Evolutionary conservation across 2,888 invertebrate species (phyloP), one percentile per base, ranked within the genome.

Genomic region (Lottia scabra): DNA sequence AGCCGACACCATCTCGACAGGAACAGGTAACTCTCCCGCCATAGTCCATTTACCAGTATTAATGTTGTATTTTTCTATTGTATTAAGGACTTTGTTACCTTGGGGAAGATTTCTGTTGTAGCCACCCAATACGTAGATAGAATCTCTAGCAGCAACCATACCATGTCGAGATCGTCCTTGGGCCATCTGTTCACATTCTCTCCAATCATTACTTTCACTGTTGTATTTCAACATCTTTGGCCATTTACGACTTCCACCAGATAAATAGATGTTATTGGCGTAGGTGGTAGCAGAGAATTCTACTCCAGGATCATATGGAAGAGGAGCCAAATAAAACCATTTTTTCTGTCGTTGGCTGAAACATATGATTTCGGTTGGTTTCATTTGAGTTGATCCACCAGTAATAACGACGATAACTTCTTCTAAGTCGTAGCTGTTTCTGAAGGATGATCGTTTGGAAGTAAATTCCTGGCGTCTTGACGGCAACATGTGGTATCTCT

Each of bases 81-180:
- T 70, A 48, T 75, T 73, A 10, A 81, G 69, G 19, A 80, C 77
- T 67, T 82, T 82, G 56, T 80, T 82, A 75, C 82, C 81, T 1
- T 81, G 83, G 0, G 84, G 84, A 15, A 80, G 78, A 26, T 80
- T 80, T 13, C 81, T 80, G 73, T 84, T 83, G 67, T 83, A 77
- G 10, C 84, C 84, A 12, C 84, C 84, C 27, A 85, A 73, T 2
- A 83, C 84, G 67, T 76, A 84, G 19, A 85, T 75, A n/a, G 79
- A 77, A 68, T 84, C 79, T 15, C 81, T 77, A 15, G 82, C 75
- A 0, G 83, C 79, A 0, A 82, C 80, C 84, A 84, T 84, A 8
- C 77, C 78, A 63, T 85, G 84, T 23, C 84, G 81, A 70, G 83
- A 83, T n/a, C 84, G 78, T 6, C 84, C 84, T 70, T 83, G 78